These are phyloP conservation scores for Epinephelus lanceolatus DNA, from an alignment of 2,113 vertebrate species.

Conservation along the genomic window DNA sequence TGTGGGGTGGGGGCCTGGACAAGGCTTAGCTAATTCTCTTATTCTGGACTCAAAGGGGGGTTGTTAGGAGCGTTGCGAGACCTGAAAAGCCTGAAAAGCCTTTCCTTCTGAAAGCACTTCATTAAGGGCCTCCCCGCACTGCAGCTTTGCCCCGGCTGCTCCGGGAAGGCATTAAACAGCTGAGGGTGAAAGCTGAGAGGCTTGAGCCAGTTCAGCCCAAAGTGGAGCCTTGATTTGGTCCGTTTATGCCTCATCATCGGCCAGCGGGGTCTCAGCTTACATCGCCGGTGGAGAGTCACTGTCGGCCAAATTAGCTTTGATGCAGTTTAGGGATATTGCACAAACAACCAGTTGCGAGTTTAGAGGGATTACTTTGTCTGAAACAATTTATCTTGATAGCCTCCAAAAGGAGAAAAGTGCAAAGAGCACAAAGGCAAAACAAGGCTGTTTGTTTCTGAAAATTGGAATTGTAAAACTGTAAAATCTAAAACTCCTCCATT, in stretches of 20 bases:
- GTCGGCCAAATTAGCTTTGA: conserved; percentile 71
- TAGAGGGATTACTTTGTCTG: conserved; percentile 74
- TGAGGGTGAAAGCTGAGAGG: conserved; percentile 71
- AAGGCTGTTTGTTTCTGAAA: conserved; percentile 17
- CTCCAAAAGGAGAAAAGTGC: conserved; percentile 29
- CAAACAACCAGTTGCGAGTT: conserved; percentile 79
- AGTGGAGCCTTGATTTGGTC: conserved; percentile 74
- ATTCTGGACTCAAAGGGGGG: conserved; percentile 49
- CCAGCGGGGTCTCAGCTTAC: conserved; percentile 70
- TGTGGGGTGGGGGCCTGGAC: conserved; percentile 41
- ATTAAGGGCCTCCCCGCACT: conserved; percentile 69
- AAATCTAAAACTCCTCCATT: background rate
- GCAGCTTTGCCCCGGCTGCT: conserved; percentile 47
- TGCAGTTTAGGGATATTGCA: conserved; percentile 71
- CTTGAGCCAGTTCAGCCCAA: conserved; percentile 52
- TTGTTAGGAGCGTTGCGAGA: conserved; percentile 35
- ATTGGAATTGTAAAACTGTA: background rate
- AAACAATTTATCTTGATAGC: conserved; percentile 57
- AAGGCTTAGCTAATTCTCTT: conserved; percentile 71
- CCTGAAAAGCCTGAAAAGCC: conserved; percentile 68
- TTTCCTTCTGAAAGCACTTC: conserved; percentile 83
- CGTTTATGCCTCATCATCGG: conserved; percentile 79
- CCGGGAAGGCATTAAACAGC: conserved; percentile 77
- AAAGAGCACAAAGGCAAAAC: background rate
- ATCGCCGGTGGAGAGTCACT: conserved; percentile 51